These are phyloP conservation scores for Drosophila orosa DNA, from an alignment of 1,140 invertebrate genomes.

Conservation along the genomic window DNA sequence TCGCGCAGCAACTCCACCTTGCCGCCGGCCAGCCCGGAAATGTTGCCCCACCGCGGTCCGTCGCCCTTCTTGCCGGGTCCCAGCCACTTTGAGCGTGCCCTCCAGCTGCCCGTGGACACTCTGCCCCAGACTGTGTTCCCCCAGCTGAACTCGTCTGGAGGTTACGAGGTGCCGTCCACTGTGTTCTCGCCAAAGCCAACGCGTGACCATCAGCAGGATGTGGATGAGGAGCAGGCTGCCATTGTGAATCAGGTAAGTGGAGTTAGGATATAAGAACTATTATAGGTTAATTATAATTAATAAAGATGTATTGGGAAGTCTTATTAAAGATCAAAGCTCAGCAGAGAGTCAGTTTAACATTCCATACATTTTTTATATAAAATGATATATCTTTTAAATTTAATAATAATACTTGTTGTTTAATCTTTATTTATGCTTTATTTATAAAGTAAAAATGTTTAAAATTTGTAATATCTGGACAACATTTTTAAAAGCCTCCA, in stretches of 20 bases:
- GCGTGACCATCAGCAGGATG: slow-evolving; percentile 84
- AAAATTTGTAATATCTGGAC: too few relatives aligned
- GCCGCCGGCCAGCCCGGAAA: slow-evolving; percentile 62
- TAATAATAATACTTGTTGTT: too few relatives aligned
- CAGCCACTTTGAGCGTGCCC: slow-evolving; percentile 77
- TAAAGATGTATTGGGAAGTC: background rate
- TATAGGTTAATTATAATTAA: background rate
- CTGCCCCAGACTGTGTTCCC: slow-evolving; percentile 84
- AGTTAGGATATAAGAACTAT: background rate
- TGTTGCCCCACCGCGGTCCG: slow-evolving; percentile 72
- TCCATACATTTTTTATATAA: background rate
- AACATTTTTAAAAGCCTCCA: too few relatives aligned
- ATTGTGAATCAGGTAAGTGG: slow-evolving; percentile 84
- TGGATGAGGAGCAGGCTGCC: slow-evolving; percentile 80
- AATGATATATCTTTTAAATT: too few relatives aligned
- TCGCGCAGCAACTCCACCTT: slow-evolving; percentile 67
- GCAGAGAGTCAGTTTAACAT: background rate
- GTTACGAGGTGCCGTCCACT: slow-evolving; percentile 64
- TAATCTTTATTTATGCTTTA: too few relatives aligned
- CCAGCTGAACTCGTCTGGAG: slow-evolving; percentile 77
- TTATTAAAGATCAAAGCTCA: background rate
- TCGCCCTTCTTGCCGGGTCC: slow-evolving; percentile 82
- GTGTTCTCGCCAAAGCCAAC: slow-evolving; percentile 78
- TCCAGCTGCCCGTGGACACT: slow-evolving; percentile 76
- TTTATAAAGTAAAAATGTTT: too few relatives aligned